phyloP scores from a whole-genome alignment of 1,140 invertebrate species.

The Maconellicoccus hirsutus region DNA sequence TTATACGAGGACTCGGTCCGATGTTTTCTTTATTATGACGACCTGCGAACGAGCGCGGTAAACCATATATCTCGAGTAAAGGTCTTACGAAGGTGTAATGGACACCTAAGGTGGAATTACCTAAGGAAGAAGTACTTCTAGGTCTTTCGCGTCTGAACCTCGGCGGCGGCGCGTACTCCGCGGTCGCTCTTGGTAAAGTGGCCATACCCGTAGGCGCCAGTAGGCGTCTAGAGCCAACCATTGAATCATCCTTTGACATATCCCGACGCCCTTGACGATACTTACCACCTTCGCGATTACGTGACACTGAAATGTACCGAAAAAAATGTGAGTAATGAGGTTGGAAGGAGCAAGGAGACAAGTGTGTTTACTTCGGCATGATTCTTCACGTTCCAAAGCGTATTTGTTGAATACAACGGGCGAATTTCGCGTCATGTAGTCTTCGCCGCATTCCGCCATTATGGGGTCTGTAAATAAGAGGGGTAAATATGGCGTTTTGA shows the following conservation, averaged over 20 bases:
- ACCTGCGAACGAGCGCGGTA: no score
- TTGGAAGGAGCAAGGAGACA: no score
- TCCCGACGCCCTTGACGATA: constrained; percentile 4
- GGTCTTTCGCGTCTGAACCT: neutral
- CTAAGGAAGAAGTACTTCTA: constrained; percentile 4
- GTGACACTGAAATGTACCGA: neutral
- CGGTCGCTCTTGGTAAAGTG: neutral
- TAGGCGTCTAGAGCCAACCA: neutral
- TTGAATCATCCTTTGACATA: constrained; percentile 1
- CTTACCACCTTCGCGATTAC: neutral
- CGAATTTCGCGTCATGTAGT: constrained; percentile 18
- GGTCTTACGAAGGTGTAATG: no score
- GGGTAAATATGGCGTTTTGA: no score
- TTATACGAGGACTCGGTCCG: constrained; percentile 45
- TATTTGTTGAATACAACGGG: constrained; percentile 47
- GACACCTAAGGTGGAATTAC: neutral
- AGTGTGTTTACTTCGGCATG: constrained; percentile 26
- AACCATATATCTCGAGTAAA: no score
- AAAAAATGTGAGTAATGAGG: neutral
- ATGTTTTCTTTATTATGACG: constrained; percentile 28
- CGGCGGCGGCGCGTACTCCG: neutral
- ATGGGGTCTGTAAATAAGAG: neutral
- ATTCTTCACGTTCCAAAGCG: constrained; percentile 45
- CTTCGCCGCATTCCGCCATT: neutral
- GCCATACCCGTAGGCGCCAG: neutral